These are phyloP conservation scores for Andrena fulva DNA, from an alignment of 2,888 invertebrate species.

Conservation along the genomic window DNA sequence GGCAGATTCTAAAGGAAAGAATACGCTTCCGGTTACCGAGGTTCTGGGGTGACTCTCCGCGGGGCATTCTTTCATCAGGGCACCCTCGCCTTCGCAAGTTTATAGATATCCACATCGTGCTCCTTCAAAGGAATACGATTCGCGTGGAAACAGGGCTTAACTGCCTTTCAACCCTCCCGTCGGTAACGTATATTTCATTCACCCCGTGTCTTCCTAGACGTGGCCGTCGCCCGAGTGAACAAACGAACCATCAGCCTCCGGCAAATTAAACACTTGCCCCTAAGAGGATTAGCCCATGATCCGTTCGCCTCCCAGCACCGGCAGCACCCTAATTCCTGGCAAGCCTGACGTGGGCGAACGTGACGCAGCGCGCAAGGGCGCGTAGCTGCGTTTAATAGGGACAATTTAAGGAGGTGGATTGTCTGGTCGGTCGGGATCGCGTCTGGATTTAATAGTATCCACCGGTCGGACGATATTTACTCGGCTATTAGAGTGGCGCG, in stretches of 20 bases:
- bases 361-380: neutral
- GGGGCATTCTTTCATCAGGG: too few species aligned
- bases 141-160: too few species aligned
- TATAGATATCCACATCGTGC: too few species aligned
- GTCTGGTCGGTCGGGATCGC: conserved; percentile 36
- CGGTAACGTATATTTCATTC: too few species aligned
- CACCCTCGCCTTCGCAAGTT: too few species aligned
- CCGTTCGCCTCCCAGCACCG: neutral
- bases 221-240: too few species aligned
- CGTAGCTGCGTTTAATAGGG: conserved; percentile 60
- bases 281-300: neutral
- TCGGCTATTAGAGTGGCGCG: conserved; percentile 49
- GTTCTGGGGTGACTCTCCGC: too few species aligned
- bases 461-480: conserved; percentile 61
- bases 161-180: too few species aligned
- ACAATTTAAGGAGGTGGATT: conserved; percentile 58
- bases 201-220: too few species aligned
- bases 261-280: too few species aligned
- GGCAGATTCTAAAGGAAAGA: neutral
- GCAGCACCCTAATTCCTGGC: neutral
- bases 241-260: too few species aligned
- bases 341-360: neutral
- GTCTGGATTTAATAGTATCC: conserved; percentile 67
- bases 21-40: neutral
- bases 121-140: too few species aligned